These are phyloP conservation scores for Xiphorhynchus erythropygius DNA, from an alignment of 2,797 vertebrate genomes.

Conservation along the genomic window DNA sequence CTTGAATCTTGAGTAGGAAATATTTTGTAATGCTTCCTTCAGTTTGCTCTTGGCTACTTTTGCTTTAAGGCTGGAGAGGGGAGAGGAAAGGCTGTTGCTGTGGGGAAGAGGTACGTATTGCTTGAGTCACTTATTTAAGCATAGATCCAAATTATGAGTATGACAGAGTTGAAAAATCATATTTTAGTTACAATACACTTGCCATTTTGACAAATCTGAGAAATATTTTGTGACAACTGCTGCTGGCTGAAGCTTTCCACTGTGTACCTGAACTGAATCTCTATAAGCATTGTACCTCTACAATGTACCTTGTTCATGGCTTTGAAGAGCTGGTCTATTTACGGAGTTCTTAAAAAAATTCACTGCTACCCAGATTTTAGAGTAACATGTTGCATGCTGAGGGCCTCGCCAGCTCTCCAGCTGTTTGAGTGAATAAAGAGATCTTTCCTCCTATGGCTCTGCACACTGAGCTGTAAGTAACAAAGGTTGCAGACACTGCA, in stretches of 20 bases:
- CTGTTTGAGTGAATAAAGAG: not conserved
- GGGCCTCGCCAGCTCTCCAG: not conserved
- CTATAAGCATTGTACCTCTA: not conserved
- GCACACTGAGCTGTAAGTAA: not conserved
- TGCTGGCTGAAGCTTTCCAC: not conserved
- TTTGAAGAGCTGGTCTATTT: not conserved
- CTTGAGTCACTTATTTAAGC: not conserved
- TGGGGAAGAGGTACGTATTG: not conserved
- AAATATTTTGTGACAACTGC: not conserved
- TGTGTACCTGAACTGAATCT: not conserved
- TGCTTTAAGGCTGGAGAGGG: not conserved
- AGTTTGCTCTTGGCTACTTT: not conserved
- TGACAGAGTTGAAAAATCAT: not conserved
- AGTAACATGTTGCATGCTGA: not conserved
- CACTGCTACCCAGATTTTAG: not conserved
- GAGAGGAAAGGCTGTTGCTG: not conserved
- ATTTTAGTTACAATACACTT: not conserved
- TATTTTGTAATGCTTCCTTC: not conserved
- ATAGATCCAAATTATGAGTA: not conserved
- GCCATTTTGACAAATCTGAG: not conserved
- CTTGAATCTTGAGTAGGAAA: not conserved
- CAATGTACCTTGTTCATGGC: not conserved
- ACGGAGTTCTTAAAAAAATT: not conserved
- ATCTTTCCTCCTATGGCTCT: not conserved
- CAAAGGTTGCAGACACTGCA: rapidly evolving